Evolutionary conservation across 1,140 invertebrate genomes (phyloP).

Genomic region (Drosophila grimshawi): DNA sequence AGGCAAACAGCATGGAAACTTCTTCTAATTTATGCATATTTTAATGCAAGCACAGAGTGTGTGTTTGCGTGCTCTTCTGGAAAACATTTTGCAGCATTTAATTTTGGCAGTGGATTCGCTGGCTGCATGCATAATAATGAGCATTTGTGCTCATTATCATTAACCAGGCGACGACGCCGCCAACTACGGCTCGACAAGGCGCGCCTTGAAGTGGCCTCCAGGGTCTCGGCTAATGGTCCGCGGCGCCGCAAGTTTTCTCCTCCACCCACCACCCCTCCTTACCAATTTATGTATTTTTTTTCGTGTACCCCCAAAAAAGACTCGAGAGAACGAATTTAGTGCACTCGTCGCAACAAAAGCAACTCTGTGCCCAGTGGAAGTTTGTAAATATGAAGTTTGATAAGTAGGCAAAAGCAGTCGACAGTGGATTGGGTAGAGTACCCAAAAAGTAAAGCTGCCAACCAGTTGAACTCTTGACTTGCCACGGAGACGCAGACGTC

Average conservation of each 20-base stretch:
- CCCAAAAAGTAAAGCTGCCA: conserved; percentile 6
- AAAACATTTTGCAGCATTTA: conserved; percentile 49
- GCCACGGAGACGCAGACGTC: conserved; percentile 55
- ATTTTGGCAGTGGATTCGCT: conserved; percentile 18
- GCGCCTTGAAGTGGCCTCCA: conserved; percentile 68
- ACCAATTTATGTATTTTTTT: neutral
- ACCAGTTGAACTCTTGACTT: conserved; percentile 63
- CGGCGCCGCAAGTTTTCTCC: conserved; percentile 64
- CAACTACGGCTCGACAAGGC: conserved; percentile 21
- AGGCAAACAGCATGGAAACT: conserved; percentile 4
- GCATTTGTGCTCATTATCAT: conserved; percentile 71
- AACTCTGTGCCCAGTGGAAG: conserved; percentile 28
- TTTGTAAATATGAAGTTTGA: conserved; percentile 80
- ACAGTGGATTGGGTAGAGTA: neutral
- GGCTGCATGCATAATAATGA: conserved; percentile 74
- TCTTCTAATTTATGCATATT: conserved; percentile 55
- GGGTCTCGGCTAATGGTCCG: conserved; percentile 75
- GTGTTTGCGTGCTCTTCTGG: conserved; percentile 1
- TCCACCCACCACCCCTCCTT: conserved; percentile 9
- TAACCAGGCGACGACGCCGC: conserved; percentile 56
- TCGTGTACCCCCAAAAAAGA: neutral
- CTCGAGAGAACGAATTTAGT: conserved; percentile 4
- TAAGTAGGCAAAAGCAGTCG: conserved; percentile 57
- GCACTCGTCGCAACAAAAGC: conserved; percentile 39
- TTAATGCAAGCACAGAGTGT: conserved; percentile 27